These are phyloP conservation scores for Meloidogyne floridensis DNA, from an alignment of 1,140 invertebrate species.

Conservation along the genomic window DNA sequence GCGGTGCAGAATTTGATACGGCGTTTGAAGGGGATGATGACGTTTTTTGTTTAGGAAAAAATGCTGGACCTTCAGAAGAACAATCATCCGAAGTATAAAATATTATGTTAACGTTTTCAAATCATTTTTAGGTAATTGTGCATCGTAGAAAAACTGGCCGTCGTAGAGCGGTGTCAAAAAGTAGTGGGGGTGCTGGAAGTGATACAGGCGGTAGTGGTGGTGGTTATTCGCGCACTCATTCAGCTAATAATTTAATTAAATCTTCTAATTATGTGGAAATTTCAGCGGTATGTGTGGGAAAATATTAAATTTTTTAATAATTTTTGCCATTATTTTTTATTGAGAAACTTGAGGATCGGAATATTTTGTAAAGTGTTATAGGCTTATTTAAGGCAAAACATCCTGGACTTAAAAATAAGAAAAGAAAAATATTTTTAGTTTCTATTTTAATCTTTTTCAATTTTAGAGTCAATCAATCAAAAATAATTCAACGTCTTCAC, in stretches of 20 bases:
- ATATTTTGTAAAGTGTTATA: no score
- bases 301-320: neutral
- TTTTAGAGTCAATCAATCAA: neutral
- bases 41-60: neutral
- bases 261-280: neutral
- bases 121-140: constrained; percentile 50
- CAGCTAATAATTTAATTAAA: constrained; percentile 9
- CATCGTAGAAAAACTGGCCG: constrained; percentile 42
- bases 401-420: no score
- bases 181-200: constrained; percentile 40
- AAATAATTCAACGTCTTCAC: neutral
- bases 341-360: no score
- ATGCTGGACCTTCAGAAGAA: constrained; percentile 27
- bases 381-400: no score
- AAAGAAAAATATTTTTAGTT: no score
- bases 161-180: constrained; percentile 42
- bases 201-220: neutral
- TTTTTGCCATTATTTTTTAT: no score
- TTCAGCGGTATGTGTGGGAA: neutral
- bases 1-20: neutral
- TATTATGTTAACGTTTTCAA: no score
- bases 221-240: constrained; percentile 12
- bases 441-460: neutral
- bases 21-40: neutral
- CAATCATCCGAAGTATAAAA: constrained; percentile 32